Evolutionary conservation across 1,140 invertebrate genomes (phyloP).

Genomic region (Manduca sexta): DNA sequence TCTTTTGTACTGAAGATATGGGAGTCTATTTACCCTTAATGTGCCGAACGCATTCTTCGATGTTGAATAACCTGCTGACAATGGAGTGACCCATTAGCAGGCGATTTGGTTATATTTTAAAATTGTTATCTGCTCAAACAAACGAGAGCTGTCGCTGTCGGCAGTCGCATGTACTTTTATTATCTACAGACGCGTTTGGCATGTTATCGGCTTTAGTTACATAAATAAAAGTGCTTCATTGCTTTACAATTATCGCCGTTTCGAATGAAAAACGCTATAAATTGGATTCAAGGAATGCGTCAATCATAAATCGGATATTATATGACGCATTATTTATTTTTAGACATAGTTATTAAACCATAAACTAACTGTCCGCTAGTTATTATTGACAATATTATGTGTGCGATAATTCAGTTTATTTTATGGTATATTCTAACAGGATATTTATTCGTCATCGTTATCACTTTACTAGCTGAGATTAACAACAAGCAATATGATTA

Average conservation of each 20-base stretch:
- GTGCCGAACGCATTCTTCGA: conserved; percentile 53
- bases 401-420: no score
- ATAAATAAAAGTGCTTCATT: conserved; percentile 1
- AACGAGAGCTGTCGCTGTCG: conserved; percentile 20
- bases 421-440: no score
- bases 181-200: conserved; percentile 17
- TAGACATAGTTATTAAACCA: no score
- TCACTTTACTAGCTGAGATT: no score
- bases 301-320: no score
- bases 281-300: no score
- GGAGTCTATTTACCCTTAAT: conserved; percentile 66
- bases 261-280: not conserved
- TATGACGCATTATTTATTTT: no score
- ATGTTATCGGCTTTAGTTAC: conserved; percentile 22
- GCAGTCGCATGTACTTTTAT: conserved; percentile 9
- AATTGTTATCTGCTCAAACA: conserved; percentile 27
- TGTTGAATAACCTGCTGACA: conserved; percentile 49
- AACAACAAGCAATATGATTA: no score
- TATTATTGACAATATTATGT: no score
- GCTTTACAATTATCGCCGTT: not conserved
- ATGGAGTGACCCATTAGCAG: conserved; percentile 54
- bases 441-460: no score
- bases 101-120: conserved; percentile 30
- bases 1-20: conserved; percentile 67
- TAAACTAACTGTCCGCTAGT: no score